A percentile compares a stretch with the other conserved stretches of the same genome.
Evolutionary conservation across 2,113 vertebrate genomes (phyloP).

Genomic region (Nycticryphes semicollaris): DNA sequence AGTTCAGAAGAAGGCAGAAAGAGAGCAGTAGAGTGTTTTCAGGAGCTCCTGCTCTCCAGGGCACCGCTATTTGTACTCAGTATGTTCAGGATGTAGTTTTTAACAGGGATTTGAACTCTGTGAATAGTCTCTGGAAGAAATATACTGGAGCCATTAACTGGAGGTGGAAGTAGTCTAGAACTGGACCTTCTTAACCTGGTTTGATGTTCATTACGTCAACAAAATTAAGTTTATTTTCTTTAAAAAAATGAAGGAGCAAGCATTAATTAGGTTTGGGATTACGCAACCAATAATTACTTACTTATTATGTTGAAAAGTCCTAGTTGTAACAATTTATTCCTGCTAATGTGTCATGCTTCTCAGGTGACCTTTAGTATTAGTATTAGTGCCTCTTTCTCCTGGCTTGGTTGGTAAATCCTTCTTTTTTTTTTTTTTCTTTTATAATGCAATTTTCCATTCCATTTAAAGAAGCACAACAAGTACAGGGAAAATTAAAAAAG

Average conservation of each 20-base stretch:
- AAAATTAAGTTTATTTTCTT: background rate
- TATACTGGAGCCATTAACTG: background rate
- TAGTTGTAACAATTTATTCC: background rate
- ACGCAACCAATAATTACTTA: background rate
- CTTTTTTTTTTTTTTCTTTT: background rate
- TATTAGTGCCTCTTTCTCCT: background rate
- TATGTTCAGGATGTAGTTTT: background rate
- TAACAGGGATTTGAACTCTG: background rate
- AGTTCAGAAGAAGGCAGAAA: background rate
- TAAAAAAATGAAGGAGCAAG: background rate
- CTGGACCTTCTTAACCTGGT: background rate
- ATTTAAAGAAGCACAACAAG: background rate
- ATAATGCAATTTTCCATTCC: background rate
- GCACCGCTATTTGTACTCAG: rapidly evolving
- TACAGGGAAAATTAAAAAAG: background rate
- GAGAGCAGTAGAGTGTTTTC: background rate
- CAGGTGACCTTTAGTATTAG: background rate
- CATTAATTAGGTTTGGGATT: background rate
- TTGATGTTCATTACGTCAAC: background rate
- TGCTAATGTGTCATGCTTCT: rapidly evolving
- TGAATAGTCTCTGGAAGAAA: background rate
- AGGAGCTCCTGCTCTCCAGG: background rate
- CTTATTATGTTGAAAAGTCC: background rate
- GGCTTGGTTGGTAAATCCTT: background rate
- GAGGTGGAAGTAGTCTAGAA: background rate